Conservation (phyloP, 2,888 invertebrate species). For the Meiosimyza decipiens region DNA sequence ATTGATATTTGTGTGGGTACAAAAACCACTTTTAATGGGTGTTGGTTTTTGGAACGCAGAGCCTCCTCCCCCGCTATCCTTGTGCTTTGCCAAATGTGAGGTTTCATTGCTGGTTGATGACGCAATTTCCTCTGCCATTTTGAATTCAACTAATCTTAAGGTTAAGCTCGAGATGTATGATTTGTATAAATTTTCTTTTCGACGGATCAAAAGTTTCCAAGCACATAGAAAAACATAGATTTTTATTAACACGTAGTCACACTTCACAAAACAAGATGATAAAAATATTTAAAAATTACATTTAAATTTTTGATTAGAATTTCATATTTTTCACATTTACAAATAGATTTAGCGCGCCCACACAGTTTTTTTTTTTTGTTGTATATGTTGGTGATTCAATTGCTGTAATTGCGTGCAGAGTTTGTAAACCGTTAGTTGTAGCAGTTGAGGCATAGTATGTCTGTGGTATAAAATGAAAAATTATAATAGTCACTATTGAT, state of each 20-base stretch:
- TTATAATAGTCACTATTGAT: too few relatives aligned
- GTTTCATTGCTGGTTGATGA: constrained; percentile 31
- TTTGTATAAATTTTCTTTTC: neutral
- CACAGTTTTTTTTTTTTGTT: constrained; percentile 6
- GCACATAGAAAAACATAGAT: constrained; percentile 4
- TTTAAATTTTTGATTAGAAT: constrained; percentile 13
- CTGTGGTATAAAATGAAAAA: too few relatives aligned
- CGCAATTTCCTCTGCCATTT: constrained; percentile 35
- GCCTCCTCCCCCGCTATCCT: constrained; percentile 40
- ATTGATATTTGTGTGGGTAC: constrained; percentile 44
- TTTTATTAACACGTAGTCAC: neutral
- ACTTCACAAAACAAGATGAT: neutral
- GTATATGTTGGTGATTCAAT: constrained; percentile 29
- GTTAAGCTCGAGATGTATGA: neutral
- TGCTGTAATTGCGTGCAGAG: constrained; percentile 9
- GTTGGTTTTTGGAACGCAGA: constrained; percentile 46
- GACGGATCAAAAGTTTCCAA: neutral
- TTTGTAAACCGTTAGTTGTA: constrained; percentile 18
- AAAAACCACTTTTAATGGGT: constrained; percentile 46
- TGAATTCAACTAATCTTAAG: neutral
- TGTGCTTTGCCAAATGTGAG: constrained; percentile 52
- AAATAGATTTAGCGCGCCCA: constrained; percentile 38
- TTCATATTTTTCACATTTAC: constrained; percentile 31
- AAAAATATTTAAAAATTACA: constrained; percentile 4
- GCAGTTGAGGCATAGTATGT: constrained; percentile 52